These are phyloP conservation scores for Pterocles orientalis DNA, from an alignment of 2,113 vertebrate species.

Conservation along the genomic window DNA sequence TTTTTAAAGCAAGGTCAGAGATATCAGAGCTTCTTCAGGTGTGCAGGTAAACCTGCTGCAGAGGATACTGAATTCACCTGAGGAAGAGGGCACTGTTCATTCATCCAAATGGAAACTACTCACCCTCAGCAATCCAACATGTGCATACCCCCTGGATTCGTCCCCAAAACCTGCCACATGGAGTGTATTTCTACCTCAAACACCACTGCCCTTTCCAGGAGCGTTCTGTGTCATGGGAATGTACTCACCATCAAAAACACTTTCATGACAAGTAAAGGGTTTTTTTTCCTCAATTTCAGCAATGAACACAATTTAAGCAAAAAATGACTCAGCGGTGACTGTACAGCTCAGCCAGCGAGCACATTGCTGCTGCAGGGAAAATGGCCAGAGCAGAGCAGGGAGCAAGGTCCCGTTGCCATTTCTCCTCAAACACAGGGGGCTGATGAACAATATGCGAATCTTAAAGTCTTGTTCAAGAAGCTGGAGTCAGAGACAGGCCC, in stretches of 20 bases:
- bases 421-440: not conserved
- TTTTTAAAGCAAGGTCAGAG: not conserved
- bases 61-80: not conserved
- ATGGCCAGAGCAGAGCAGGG: accelerated
- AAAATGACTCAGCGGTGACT: constrained; percentile 14
- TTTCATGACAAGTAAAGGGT: not conserved
- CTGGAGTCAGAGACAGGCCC: not conserved
- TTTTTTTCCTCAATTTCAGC: not conserved
- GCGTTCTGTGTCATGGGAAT: not conserved
- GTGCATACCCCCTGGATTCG: not conserved
- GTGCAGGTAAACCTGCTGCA: not conserved
- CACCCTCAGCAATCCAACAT: not conserved
- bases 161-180: not conserved
- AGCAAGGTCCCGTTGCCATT: accelerated
- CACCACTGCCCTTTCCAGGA: not conserved
- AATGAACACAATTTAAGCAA: not conserved
- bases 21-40: not conserved
- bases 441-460: accelerated
- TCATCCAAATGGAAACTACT: not conserved
- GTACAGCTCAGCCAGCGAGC: not conserved
- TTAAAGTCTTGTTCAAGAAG: not conserved
- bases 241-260: not conserved
- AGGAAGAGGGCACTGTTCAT: constrained; percentile 21
- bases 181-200: not conserved
- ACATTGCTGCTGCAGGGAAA: not conserved